Base-by-base conservation (phyloP, 2,888 invertebrate species). In the Nemoura dubitans region DNA sequence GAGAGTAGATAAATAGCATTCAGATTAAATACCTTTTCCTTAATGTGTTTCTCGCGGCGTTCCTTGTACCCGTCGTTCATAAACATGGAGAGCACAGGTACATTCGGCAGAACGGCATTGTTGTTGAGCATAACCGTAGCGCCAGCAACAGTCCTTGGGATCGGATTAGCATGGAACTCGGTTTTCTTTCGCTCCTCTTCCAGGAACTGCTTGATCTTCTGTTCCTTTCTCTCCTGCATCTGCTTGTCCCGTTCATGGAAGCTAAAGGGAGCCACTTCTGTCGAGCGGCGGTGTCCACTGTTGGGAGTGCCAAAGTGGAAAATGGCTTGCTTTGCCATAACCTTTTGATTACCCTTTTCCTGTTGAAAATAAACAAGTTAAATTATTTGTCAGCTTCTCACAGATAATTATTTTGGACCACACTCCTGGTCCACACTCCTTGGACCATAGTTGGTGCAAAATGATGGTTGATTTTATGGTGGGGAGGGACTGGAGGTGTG, bases 151-250 rank as follows among this genome's bases (percentile, higher is more conserved):
- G 76, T 16, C 91, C 92, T 89, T 0, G 96, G 96, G 21, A 94
- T 90, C 0, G 95, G 95, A 85, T 94, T 94, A 0, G 96, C 96
- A 90, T 95, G 95, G 89, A 96, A 96, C 88, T 94, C 93, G 0
- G 93, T 91, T 0, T 93, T 92, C 90, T 94, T 93, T 89, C 93
- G 94, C 87, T 93, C 92, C 87, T 94, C 93, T 88, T 95, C 94
- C 27, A 94, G 90, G 87, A 93, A 91, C 90, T 90, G 88, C 88
- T 93, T 93, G 10, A 95, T 93, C 89, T 93, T 93, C 89, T 94
- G 93, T 88, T 95, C 94, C 88, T 93, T 94, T 86, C 93, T 93
- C 78, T 92, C 92, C 85, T 92, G 91, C 30, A 94, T 89, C 86
- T 93, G 91, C 89, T 94, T 94, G 90, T 96, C 93, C 21, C 95